phyloP scores from a whole-genome alignment of 2,797 vertebrate species.

The Myripristis murdjan region DNA sequence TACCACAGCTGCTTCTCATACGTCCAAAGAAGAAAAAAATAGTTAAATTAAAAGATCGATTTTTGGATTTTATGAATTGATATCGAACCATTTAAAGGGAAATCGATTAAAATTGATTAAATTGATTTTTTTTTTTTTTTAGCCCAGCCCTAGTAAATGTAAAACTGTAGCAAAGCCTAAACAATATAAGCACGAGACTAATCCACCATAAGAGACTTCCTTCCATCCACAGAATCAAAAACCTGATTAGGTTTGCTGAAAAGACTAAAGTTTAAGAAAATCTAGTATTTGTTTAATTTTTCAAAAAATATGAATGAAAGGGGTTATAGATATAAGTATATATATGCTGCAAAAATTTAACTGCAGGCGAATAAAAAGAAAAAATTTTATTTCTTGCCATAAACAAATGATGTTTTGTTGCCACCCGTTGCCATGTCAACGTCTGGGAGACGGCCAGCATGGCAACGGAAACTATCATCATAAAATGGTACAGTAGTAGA shows the following conservation, averaged over 20 bases:
- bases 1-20: too few species aligned
- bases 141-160: slow-evolving; percentile 68
- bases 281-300: slow-evolving; percentile 70
- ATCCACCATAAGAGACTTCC: slow-evolving; percentile 85
- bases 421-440: slow-evolving; percentile 96
- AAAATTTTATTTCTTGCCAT: slow-evolving; percentile 84
- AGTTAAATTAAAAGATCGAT: too few species aligned
- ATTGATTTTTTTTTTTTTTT: too few species aligned
- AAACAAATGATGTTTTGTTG: slow-evolving; percentile 87
- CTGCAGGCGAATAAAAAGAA: slow-evolving; percentile 84
- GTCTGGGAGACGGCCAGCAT: slow-evolving; percentile 85
- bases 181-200: slow-evolving; percentile 77
- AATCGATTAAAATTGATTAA: too few species aligned
- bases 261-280: slow-evolving; percentile 78
- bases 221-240: slow-evolving; percentile 97
- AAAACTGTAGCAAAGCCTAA: slow-evolving; percentile 81
- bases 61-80: too few species aligned
- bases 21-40: too few species aligned
- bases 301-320: slow-evolving; percentile 76
- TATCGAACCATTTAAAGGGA: too few species aligned
- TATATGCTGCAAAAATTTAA: slow-evolving; percentile 94
- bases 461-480: slow-evolving; percentile 99
- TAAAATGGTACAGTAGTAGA: slow-evolving; percentile 99
- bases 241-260: slow-evolving; percentile 90
- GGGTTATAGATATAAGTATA: slow-evolving; percentile 73